Conservation (phyloP, 1,140 invertebrate species). For the Lucilia cuprina region DNA sequence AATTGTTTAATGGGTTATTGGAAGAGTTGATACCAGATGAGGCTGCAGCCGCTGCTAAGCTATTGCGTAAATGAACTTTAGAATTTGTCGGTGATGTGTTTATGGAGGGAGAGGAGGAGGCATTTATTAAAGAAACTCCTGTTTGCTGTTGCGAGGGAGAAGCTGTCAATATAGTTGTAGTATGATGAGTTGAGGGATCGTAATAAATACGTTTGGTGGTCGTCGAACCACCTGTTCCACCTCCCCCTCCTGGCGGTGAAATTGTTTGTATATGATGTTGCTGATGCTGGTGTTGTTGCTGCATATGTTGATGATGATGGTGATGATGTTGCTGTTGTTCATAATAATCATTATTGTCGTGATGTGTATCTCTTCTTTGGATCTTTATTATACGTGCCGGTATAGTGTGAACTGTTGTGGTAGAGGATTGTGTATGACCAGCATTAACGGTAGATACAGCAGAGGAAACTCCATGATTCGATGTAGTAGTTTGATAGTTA, state of each 20-base stretch:
- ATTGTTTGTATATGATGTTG: conserved; percentile 20
- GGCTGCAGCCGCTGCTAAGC: conserved; percentile 42
- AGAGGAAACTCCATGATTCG: neutral
- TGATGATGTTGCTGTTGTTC: conserved; percentile 41
- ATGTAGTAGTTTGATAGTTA: neutral
- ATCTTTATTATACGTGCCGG: conserved; percentile 57
- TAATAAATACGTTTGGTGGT: conserved; percentile 51
- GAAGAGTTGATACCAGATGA: conserved; percentile 32
- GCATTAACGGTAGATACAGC: neutral
- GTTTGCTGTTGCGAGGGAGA: conserved; percentile 21
- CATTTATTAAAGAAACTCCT: neutral
- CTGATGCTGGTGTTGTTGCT: conserved; percentile 45
- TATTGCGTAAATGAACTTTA: conserved; percentile 37
- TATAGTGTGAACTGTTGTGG: conserved; percentile 44
- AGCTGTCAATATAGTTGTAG: conserved; percentile 46
- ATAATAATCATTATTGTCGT: conserved; percentile 46
- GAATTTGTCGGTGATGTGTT: conserved; percentile 43
- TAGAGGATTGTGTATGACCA: neutral
- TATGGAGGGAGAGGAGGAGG: conserved; percentile 22
- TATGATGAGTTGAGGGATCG: conserved; percentile 42
- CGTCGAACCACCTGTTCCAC: neutral
- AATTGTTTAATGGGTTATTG: conserved; percentile 34
- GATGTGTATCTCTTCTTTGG: conserved; percentile 48
- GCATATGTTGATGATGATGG: conserved; percentile 30
- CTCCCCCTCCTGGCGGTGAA: neutral